Conservation (phyloP, 1,140 invertebrate genomes). For the Adelges cooleyi region DNA sequence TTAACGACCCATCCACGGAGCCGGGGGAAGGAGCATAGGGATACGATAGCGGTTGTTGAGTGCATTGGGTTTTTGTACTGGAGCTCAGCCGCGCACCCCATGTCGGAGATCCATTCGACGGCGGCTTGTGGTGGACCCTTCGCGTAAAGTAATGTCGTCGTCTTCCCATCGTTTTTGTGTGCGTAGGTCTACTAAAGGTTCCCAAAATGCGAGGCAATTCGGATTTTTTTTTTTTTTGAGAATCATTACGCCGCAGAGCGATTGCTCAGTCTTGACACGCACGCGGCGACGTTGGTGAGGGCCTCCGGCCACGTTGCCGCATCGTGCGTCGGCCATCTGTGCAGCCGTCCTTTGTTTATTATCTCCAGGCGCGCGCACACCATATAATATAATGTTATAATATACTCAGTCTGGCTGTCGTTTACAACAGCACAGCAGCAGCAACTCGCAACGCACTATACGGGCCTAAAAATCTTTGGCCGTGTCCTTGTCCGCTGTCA, state of each 20-base stretch:
- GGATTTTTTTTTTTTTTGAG: neutral
- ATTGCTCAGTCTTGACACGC: neutral
- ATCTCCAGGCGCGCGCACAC: neutral
- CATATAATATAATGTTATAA: too few relatives aligned
- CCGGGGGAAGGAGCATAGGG: neutral
- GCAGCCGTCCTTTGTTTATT: slow-evolving; percentile 24
- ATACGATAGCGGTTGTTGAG: neutral
- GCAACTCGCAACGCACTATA: neutral
- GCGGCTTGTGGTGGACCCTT: slow-evolving; percentile 1
- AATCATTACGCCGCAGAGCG: neutral
- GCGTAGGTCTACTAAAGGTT: neutral
- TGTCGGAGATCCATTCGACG: neutral
- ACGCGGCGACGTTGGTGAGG: neutral
- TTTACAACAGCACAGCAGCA: too few relatives aligned
- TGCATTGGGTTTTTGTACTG: too few relatives aligned
- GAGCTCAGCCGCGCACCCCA: neutral
- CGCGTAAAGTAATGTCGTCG: slow-evolving; percentile 3
- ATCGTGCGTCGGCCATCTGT: slow-evolving; percentile 17
- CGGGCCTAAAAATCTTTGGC: neutral
- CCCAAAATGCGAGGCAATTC: neutral
- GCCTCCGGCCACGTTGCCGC: slow-evolving; percentile 4
- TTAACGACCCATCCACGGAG: slow-evolving; percentile 7
- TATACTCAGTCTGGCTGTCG: too few relatives aligned
- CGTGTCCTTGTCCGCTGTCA: too few relatives aligned
- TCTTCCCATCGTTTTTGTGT: neutral